Evolutionary conservation across 35 echinoderm and acorn worm genomes (phyloP).

Genomic region (Apostichopus parvimensis): DNA sequence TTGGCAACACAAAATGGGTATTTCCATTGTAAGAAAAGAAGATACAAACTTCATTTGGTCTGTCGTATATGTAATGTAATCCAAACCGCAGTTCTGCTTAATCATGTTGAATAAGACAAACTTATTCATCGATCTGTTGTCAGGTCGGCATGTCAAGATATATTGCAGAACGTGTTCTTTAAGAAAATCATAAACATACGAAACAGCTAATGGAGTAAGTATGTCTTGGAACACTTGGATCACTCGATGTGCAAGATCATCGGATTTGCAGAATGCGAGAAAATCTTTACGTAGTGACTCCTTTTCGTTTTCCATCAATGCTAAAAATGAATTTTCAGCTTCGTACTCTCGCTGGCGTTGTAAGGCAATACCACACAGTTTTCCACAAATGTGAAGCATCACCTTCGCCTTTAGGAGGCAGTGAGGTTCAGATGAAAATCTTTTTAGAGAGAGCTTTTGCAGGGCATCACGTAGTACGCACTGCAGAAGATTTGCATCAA

Average conservation of each 20-base stretch:
- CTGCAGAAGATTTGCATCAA: slow-evolving; percentile 17
- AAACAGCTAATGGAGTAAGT: not conserved
- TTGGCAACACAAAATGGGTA: not conserved
- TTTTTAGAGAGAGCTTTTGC: not conserved
- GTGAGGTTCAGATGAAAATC: not conserved
- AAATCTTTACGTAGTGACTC: slow-evolving; percentile 14
- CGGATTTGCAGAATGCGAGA: not conserved
- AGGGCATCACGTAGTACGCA: not conserved
- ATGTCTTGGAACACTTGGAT: not conserved
- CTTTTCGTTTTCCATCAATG: slow-evolving; percentile 13
- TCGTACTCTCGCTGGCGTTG: not conserved
- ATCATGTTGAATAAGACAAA: not conserved
- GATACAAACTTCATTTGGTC: not conserved
- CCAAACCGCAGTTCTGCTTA: too few species aligned
- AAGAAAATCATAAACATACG: not conserved
- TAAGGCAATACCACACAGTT: slow-evolving; percentile 6
- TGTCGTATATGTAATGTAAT: not conserved
- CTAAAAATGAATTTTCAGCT: not conserved
- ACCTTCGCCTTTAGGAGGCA: slow-evolving; percentile 8
- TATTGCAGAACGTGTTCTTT: not conserved
- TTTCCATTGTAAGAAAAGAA: not conserved
- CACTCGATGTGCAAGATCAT: not conserved
- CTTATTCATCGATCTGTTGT: not conserved
- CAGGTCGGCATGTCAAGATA: too few species aligned
- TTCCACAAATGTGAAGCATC: slow-evolving; percentile 9